Evolutionary conservation across 2,888 invertebrate genomes (phyloP).

Genomic region (Acleris sparsana): DNA sequence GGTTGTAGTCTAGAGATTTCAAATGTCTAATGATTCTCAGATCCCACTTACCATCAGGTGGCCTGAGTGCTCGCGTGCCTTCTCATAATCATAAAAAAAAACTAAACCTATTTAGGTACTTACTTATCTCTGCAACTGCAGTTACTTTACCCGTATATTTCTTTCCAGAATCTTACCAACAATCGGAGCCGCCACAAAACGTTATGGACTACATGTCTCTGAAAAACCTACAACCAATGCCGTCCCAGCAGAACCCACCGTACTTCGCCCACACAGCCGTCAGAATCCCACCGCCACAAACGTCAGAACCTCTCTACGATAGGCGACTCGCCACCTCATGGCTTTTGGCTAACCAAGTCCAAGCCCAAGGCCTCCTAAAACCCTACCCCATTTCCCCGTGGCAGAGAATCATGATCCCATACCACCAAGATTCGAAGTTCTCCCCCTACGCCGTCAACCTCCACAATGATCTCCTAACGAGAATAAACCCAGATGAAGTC

Average conservation of each 20-base stretch:
- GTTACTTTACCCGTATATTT: slow-evolving; percentile 34
- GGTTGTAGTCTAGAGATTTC: too few relatives aligned
- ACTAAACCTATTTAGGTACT: too few relatives aligned
- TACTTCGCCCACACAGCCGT: slow-evolving; percentile 74
- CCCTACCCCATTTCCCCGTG: slow-evolving; percentile 82
- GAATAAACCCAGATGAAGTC: slow-evolving; percentile 70
- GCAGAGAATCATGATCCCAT: slow-evolving; percentile 85
- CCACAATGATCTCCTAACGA: slow-evolving; percentile 66
- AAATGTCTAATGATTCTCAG: too few relatives aligned
- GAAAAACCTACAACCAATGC: slow-evolving; percentile 61
- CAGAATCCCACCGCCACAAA: slow-evolving; percentile 68
- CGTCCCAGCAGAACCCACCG: slow-evolving; percentile 61
- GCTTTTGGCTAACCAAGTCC: slow-evolving; percentile 81
- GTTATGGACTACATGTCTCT: slow-evolving; percentile 77
- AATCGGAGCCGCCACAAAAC: slow-evolving; percentile 67
- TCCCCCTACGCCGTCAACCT: slow-evolving; percentile 69
- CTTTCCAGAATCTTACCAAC: slow-evolving; percentile 72
- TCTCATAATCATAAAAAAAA: too few relatives aligned
- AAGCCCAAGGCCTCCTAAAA: slow-evolving; percentile 75
- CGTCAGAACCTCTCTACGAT: slow-evolving; percentile 71
- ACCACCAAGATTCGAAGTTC: slow-evolving; percentile 69
- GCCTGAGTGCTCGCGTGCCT: too few relatives aligned
- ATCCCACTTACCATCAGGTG: too few relatives aligned
- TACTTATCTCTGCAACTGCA: background rate
- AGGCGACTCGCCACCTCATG: slow-evolving; percentile 81